phyloP scores from a whole-genome alignment of 2,797 vertebrate species.

The Epinephelus malabaricus region DNA sequence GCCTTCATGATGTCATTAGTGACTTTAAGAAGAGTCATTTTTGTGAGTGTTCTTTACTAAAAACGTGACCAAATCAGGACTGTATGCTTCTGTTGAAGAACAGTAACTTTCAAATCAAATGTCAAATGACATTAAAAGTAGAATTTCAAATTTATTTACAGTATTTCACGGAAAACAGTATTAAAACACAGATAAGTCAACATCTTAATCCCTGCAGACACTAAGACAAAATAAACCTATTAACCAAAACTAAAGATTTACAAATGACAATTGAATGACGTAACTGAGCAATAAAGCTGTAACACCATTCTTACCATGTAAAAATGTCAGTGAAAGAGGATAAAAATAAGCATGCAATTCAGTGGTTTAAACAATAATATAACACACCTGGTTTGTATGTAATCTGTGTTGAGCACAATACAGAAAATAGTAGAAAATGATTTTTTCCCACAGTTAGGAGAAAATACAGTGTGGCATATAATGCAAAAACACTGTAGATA shows the following conservation, averaged over 20 bases:
- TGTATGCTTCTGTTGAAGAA: not conserved
- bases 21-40: too few species aligned
- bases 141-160: conserved; percentile 33
- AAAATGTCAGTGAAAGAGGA: conserved; percentile 1
- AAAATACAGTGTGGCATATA: too few species aligned
- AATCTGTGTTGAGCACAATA: too few species aligned
- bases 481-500: too few species aligned
- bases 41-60: too few species aligned
- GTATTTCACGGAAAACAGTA: not conserved
- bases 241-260: not conserved
- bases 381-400: too few species aligned
- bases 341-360: not conserved
- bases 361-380: too few species aligned
- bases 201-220: not conserved
- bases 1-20: too few species aligned
- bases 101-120: not conserved
- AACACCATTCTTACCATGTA: not conserved
- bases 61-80: too few species aligned
- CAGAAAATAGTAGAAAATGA: too few species aligned
- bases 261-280: not conserved
- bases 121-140: not conserved
- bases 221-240: not conserved
- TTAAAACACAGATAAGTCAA: conserved; percentile 6
- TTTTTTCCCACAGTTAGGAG: too few species aligned
- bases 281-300: conserved; percentile 3